Percentiles rank a stretch among this genome's conserved stretches.
Conservation (phyloP, 2,888 invertebrate species). For the Synanthedon andrenaeformis region DNA sequence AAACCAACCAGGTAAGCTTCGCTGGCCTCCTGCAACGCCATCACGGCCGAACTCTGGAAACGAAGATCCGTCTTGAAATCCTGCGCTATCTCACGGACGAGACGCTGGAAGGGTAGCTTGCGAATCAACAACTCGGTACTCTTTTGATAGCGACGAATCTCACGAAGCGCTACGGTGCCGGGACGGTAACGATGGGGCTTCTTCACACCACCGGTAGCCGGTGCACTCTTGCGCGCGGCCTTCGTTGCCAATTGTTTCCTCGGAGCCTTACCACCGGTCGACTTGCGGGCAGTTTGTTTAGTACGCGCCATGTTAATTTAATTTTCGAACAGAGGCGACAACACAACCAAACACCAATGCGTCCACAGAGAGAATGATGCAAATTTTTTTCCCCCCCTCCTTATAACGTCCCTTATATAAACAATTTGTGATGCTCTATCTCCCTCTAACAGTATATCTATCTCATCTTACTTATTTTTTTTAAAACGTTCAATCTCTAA, state of each 20-base stretch:
- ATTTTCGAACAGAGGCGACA: no score
- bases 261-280: slow-evolving; percentile 80
- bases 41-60: slow-evolving; percentile 78
- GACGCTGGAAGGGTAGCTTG: slow-evolving; percentile 78
- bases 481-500: no score
- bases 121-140: slow-evolving; percentile 78
- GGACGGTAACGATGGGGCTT: slow-evolving; percentile 79
- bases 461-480: no score
- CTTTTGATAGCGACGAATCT: slow-evolving; percentile 80
- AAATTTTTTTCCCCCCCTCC: no score
- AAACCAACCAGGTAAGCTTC: slow-evolving; percentile 76
- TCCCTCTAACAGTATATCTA: no score
- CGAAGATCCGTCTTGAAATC: slow-evolving; percentile 79
- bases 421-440: no score
- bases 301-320: slow-evolving; percentile 86
- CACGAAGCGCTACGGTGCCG: slow-evolving; percentile 77
- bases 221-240: slow-evolving; percentile 78
- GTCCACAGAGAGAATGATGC: no score
- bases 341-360: no score
- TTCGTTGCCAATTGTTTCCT: slow-evolving; percentile 78
- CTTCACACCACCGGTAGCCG: slow-evolving; percentile 80
- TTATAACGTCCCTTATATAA: no score
- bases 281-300: slow-evolving; percentile 81
- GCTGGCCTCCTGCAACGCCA: slow-evolving; percentile 74
- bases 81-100: slow-evolving; percentile 80